Base-by-base conservation (phyloP, 2,797 vertebrate genomes). In the Acipenser transmontanus region DNA sequence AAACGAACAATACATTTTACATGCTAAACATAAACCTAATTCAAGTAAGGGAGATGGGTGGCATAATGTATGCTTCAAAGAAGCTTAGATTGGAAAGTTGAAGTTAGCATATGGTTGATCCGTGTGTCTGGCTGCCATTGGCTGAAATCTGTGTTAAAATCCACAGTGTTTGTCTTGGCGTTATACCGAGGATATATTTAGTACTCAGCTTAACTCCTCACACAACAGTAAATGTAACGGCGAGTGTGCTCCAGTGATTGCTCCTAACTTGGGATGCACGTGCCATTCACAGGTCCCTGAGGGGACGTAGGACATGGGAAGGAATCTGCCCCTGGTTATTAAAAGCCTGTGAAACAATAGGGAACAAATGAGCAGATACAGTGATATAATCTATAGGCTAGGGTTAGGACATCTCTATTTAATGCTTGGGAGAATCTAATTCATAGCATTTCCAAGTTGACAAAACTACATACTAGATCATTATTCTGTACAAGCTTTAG, bases 291-390 rank as follows among this genome's bases (percentile, higher is more conserved):
- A 61, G 67, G 47, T 50, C 47, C 52, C 56, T 71, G 59, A 68
- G 67, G 69, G 61, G 68, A 20, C 61, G 59, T 66, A 34, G 52
- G 13, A 74, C 77, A 72, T 74, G 77, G 71, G 80, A 80, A 84
- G 88, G 89, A 90, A 91, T 91, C 89, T 90, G 88, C 87, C 88
- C 90, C 89, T 87, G 87, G 85, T 89, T 91, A 91, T 91, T 91
- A 90, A 91, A 91, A 89, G 89, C 85, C 81, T 77, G 73, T 85
- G 85, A 89, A 89, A 90, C 88, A 88, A 88, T 87, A 80, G 88
- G 64, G 65, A 66, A 49, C 69, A 71, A 76, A 67, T 66, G 69
- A 70, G 71, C 75, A 74, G 68, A 72, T 74, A 72, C 64, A 68
- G 73, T 76, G 72, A 78, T 64, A 69, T 77, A 70, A 74, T 61